Base-by-base conservation (phyloP, 2,797 vertebrate genomes). In the Neopelma chrysocephalum region DNA sequence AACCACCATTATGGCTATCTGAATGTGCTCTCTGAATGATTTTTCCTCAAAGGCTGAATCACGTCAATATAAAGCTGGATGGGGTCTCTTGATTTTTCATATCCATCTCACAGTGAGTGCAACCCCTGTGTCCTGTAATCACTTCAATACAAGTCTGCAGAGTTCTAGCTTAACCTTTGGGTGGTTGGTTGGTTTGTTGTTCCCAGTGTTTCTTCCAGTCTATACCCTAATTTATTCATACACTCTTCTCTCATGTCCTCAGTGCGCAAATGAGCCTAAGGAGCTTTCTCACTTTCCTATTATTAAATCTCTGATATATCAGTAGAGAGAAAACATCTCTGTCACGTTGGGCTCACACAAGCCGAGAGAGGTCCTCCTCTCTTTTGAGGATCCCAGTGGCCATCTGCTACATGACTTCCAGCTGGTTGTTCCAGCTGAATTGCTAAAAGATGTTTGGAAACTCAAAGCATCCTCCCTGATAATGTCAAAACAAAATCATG, bases 1-100 rank as follows among this genome's bases (percentile, higher is more conserved):
- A 13, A 15, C 8, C 22, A 12, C 17, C 0, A 0, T 40, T 40
- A 5, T 32, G 2, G 0, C 15, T 26, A 6, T 83, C 48, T n/a
- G n/a, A n/a, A n/a, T n/a, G 31, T 76, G 20, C 66, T 34, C 15
- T 47, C 15, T 11, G 45, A 72, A 40, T 53, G 31, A 8, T 34
- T 14, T 82, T 94, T 95, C 36, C 10, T 7, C 5, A 45, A 62
- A 92, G 23, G 34, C 43, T 76, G 73, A 20, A 51, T 90, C 38
- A 57, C 22, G 34, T 48, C 47, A 27, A 0, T 18, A 27, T 48
- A 32, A 81, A 83, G 34, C 47, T 73, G 51, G 22, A 66, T 0
- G 0, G 12, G 15, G 9, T 60, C 25, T 65, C 77, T 32, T 51
- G 19, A 23, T 13, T 42, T 71, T 34, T 80, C 20, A 34, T 38